Conservation (phyloP, 2,113 vertebrate genomes). For the Odocoileus virginianus region DNA sequence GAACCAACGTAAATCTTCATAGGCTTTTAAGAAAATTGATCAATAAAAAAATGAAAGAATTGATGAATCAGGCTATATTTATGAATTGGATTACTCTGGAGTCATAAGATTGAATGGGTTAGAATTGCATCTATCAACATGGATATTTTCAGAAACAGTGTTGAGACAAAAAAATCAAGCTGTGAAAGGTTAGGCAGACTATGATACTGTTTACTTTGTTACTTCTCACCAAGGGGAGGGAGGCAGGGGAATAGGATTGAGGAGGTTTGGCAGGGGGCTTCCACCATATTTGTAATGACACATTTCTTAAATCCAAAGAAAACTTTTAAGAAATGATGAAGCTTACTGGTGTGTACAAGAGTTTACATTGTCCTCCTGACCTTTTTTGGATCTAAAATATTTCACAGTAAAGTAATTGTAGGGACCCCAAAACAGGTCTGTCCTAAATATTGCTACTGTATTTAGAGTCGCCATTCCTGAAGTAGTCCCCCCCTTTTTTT, state of each 20-base stretch:
- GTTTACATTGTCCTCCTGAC: not conserved
- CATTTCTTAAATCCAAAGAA: not conserved
- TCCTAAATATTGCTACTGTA: not conserved
- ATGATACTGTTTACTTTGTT: not conserved
- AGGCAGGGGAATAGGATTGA: not conserved
- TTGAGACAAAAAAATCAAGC: not conserved
- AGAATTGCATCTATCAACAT: not conserved
- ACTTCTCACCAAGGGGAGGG: not conserved
- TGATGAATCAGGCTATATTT: not conserved
- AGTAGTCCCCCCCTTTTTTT: not conserved
- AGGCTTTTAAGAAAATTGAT: not conserved
- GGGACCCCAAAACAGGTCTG: not conserved
- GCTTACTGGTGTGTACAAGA: not conserved
- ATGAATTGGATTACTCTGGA: not conserved
- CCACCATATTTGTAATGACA: not conserved
- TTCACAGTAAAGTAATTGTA: not conserved
- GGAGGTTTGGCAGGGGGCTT: not conserved
- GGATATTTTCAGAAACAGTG: not conserved
- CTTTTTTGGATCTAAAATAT: not conserved
- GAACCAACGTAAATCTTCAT: not conserved
- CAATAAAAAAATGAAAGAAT: not conserved
- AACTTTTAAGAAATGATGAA: not conserved
- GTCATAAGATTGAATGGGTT: not conserved
- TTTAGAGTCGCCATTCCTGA: not conserved
- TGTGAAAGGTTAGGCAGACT: not conserved